Base-by-base conservation (phyloP, 2,797 vertebrate species). In the Pangasius djambal region DNA sequence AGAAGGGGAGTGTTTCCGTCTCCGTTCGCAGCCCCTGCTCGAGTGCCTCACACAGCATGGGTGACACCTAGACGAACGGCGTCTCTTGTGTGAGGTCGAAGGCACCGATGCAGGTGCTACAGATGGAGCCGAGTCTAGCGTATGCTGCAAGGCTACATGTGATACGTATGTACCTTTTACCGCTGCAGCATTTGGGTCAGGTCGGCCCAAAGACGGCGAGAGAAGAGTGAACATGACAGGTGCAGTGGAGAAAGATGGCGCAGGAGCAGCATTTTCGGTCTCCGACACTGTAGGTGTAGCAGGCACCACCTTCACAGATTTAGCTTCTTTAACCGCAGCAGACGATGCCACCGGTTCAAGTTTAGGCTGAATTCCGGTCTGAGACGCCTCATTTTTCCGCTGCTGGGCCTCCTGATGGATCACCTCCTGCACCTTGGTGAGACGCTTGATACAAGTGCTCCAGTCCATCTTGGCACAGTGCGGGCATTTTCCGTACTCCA, bases 381-480 rank as follows among this genome's bases (percentile, higher is more conserved):
- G 91, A 40, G 93, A 88, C 6, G 89, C 91, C 52, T 92, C 91
- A 2, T 83, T 83, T 79, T 92, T 93, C 70, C 85, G 89, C 74
- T 92, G 91, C 74, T 93, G 92, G 81, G 82, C 91, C 88, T 92
- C 92, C 22, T 90, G 88, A 52, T 93, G 88, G 63, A 93, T 89
- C 50, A 93, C 89, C 84, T 93, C 92, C 88, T 92, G 92, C 28
- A 93, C 91, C 61, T 93, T 93, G 61, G 92, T 93, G 34, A 93
- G 91, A 50, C 92, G 92, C 55, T 93, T 93, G 85, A 93, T 92
- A 86, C 93, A 93, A 3, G 91, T 90, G 86, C 91, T 91, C 92
- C 92, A 92, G 90, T 93, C 92, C 92, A 93, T 92, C 85, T 91
- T 92, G 72, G 92, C 93, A 77, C 93, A 93, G 85, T 93, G 92